Conservation (phyloP, 2,113 vertebrate genomes). For the Chlorodrepanis virens region DNA sequence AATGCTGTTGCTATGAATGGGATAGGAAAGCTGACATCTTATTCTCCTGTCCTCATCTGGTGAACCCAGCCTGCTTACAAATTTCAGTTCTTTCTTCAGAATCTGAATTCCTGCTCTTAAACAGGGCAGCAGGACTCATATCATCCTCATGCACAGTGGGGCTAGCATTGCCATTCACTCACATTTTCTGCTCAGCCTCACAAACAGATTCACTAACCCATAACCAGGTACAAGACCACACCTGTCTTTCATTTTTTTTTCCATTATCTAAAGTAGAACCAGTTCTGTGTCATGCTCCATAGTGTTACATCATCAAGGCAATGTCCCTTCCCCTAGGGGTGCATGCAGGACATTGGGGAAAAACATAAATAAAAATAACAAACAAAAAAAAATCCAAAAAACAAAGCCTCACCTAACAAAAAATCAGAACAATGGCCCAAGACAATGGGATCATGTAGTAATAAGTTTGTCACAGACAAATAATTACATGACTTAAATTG, state of each 20-base stretch:
- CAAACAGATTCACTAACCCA: background rate
- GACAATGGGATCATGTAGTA: background rate
- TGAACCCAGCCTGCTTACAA: background rate
- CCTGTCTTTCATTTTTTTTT: background rate
- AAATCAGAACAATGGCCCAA: background rate
- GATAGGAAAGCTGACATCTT: background rate
- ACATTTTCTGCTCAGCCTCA: background rate
- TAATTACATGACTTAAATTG: background rate
- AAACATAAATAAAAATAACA: no score
- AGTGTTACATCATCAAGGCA: background rate
- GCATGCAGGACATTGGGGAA: rapidly evolving
- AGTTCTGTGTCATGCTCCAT: rapidly evolving
- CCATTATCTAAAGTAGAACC: background rate
- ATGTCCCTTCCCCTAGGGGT: rapidly evolving
- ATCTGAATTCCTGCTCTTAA: background rate
- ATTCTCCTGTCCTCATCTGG: background rate
- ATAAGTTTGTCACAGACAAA: background rate
- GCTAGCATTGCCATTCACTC: background rate
- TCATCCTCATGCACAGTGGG: background rate
- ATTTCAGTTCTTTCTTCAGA: background rate
- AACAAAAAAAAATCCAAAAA: no score
- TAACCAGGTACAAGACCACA: background rate
- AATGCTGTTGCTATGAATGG: background rate
- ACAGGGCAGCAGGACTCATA: rapidly evolving
- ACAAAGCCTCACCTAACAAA: rapidly evolving